Percentiles rank a stretch among this genome's conserved stretches.
phyloP scores from a whole-genome alignment of 2,888 invertebrate genomes.

The Dascillus cervinus region DNA sequence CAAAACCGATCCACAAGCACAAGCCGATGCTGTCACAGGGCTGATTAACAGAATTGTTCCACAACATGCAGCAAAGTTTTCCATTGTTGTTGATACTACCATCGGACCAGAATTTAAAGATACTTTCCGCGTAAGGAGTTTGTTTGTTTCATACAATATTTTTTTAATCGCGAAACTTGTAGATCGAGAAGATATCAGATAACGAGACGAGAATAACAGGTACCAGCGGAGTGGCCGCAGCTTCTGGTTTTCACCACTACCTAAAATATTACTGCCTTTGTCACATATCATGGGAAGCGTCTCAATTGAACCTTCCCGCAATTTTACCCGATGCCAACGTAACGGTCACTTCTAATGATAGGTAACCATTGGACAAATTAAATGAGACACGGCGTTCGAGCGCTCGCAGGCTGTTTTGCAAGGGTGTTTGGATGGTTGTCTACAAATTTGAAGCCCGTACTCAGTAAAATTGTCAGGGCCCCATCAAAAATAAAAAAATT shows the following conservation, averaged over 20 bases:
- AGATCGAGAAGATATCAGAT: slow-evolving; percentile 13
- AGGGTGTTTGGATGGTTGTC: too few species aligned
- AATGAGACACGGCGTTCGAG: too few species aligned
- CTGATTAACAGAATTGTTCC: slow-evolving; percentile 43
- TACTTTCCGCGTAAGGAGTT: slow-evolving; percentile 45
- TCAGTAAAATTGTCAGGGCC: too few species aligned
- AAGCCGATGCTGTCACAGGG: slow-evolving; percentile 36
- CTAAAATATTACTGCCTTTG: slow-evolving; percentile 72
- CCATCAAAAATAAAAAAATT: too few species aligned
- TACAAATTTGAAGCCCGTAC: too few species aligned
- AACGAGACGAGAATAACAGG: slow-evolving; percentile 36
- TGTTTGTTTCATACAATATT: not conserved
- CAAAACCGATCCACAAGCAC: slow-evolving; percentile 35
- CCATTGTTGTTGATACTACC: slow-evolving; percentile 41
- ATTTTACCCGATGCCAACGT: slow-evolving; percentile 53
- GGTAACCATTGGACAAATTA: too few species aligned
- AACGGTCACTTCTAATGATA: slow-evolving; percentile 55
- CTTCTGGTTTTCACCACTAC: slow-evolving; percentile 83
- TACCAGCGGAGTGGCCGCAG: slow-evolving; percentile 70
- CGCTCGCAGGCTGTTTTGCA: too few species aligned
- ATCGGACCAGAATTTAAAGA: slow-evolving; percentile 42
- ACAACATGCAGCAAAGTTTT: slow-evolving; percentile 37
- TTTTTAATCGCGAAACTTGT: slow-evolving; percentile 3
- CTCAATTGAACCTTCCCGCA: slow-evolving; percentile 53
- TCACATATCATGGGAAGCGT: slow-evolving; percentile 82